Evolutionary conservation across 1,140 invertebrate genomes (phyloP), one percentile per base, ranked within the genome.

Genomic region (Pseudoatta argentina): DNA sequence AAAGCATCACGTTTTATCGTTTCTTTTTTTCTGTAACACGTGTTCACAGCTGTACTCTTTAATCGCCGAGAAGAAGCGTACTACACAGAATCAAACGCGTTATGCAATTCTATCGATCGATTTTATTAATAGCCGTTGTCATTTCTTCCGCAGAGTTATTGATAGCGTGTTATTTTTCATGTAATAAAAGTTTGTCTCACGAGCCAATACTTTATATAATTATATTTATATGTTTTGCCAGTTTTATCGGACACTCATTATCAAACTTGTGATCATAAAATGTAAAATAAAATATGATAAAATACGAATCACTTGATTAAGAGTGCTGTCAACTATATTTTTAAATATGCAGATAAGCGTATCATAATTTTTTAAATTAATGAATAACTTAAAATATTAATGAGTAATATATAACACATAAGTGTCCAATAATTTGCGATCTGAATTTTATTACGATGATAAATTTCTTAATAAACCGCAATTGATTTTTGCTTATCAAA

Each of bases 31-130:
- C 16, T 34, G 6, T 16, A 39, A 67, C 39, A 67, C 21, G 18
- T 72, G 24, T 59, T 59, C 27, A 48, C 53, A 72, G 53, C 53
- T 48, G 67, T 82, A 34, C 30, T 34, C 51, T 82, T 82, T 82
- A 82, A 82, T 72, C 53, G 44, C 6, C 6, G 34, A n/a, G 67
- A 81, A 82, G 67, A 18, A 59, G 64, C n/a, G 34, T 82, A 12
- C 67, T 44, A 57, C 12, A 72, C 21, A 71, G 53, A 44, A 72
- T 82, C 30, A 59, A 72, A 71, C 78, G 44, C 66, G 66, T 82
- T 82, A 82, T 82, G 78, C 34, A 82, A 82, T 82, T 48, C 14
- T 21, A 79, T 82, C 78, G 66, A 72, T 82, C 16, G 66, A 30
- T 21, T 27, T 66, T 71, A 71, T 82, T 82, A 82, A 72, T 82